These are phyloP conservation scores for Pyxicephalus adspersus DNA, from an alignment of 2,113 vertebrate genomes.

Conservation along the genomic window DNA sequence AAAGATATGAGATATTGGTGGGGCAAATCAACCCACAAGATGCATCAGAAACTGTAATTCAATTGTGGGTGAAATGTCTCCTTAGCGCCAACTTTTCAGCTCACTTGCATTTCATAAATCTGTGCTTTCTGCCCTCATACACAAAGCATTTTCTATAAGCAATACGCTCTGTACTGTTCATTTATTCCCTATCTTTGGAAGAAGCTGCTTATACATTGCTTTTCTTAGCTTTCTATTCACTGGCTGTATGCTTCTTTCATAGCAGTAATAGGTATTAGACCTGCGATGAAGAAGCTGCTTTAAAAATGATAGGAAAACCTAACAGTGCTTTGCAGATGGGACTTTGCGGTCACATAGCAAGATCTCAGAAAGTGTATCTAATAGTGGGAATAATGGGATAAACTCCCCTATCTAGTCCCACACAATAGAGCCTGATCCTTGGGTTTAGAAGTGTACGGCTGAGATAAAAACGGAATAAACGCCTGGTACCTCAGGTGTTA, in stretches of 20 bases:
- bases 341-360: constrained; percentile 49
- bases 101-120: not conserved
- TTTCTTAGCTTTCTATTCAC: constrained; percentile 15
- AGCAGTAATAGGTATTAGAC: constrained; percentile 51
- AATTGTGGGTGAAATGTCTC: not conserved
- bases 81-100: not conserved
- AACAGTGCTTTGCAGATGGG: constrained; percentile 45
- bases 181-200: constrained; percentile 27
- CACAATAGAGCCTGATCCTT: constrained; percentile 39
- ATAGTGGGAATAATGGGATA: constrained; percentile 52
- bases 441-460: constrained; percentile 37
- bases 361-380: constrained; percentile 48
- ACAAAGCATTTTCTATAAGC: constrained; percentile 10
- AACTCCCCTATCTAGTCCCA: constrained; percentile 45
- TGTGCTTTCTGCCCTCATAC: not conserved
- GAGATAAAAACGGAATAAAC: constrained; percentile 47
- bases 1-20: too few species aligned
- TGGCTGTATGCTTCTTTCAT: constrained; percentile 29
- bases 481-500: constrained; percentile 40
- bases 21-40: too few species aligned
- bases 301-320: constrained; percentile 24
- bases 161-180: not conserved
- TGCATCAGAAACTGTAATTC: too few species aligned
- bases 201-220: constrained; percentile 46
- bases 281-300: constrained; percentile 43